Percentiles rank a stretch among this genome's conserved stretches.
Conservation (phyloP, 2,797 vertebrate species). For the Limosa lapponica region DNA sequence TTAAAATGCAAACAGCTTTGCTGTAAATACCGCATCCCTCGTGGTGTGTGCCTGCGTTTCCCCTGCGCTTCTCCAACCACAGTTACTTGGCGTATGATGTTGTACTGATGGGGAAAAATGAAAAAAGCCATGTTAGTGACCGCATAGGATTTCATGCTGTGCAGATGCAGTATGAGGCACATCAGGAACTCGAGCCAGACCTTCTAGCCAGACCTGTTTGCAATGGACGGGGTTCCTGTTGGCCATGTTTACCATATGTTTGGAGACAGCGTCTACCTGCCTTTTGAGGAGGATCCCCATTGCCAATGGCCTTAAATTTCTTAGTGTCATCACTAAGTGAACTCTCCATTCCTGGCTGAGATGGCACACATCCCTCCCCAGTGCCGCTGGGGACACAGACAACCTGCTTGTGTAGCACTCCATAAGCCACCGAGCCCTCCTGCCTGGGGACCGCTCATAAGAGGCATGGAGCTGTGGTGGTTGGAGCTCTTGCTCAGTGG, state of each 20-base stretch:
- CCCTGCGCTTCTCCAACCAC: not conserved
- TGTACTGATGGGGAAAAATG: not conserved
- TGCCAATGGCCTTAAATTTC: not conserved
- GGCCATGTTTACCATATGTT: rapidly evolving
- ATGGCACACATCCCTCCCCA: rapidly evolving
- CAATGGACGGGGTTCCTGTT: not conserved
- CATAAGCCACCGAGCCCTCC: not conserved
- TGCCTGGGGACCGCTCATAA: rapidly evolving
- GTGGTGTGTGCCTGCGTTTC: not conserved
- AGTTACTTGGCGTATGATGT: not conserved
- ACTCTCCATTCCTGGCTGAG: not conserved
- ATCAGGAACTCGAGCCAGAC: too few relatives aligned
- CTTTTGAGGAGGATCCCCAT: not conserved
- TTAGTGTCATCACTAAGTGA: not conserved
- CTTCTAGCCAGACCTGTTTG: not conserved
- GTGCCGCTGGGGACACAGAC: rapidly evolving
- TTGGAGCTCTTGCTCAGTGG: rapidly evolving
- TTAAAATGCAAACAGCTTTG: not conserved
- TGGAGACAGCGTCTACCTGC: not conserved
- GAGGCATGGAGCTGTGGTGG: not conserved
- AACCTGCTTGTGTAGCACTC: not conserved
- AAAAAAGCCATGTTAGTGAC: not conserved
- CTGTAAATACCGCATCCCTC: not conserved
- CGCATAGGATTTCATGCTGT: not conserved
- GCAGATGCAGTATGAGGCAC: not conserved